Percentiles rank a stretch among this genome's conserved stretches.
phyloP scores from a whole-genome alignment of 2,113 vertebrate genomes.

The Bagarius yarrelli region DNA sequence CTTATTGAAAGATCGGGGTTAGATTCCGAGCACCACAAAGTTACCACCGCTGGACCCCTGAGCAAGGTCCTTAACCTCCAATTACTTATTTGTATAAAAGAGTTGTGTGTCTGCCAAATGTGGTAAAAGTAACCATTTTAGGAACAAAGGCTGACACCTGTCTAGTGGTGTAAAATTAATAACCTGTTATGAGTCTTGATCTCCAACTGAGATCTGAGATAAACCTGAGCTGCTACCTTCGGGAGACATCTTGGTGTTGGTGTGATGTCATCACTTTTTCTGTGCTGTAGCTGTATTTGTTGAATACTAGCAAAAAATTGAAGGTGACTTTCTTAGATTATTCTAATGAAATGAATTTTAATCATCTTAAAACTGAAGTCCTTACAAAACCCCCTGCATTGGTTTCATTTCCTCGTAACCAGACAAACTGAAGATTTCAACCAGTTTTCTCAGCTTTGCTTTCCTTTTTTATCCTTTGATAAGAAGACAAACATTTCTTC shows the following conservation, averaged over 20 bases:
- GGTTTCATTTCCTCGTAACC: constrained; percentile 3
- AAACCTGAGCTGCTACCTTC: neutral
- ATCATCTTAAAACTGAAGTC: neutral
- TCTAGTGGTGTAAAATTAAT: neutral
- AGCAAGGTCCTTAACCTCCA: too few species aligned
- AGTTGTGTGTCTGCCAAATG: too few species aligned
- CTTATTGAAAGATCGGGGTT: too few species aligned
- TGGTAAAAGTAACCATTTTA: too few species aligned
- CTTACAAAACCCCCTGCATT: neutral
- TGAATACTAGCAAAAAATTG: neutral
- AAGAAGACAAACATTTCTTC: constrained; percentile 19
- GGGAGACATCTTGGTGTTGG: neutral
- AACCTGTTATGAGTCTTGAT: neutral
- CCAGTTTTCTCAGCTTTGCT: constrained; percentile 12
- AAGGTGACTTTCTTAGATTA: neutral
- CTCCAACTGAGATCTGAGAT: neutral
- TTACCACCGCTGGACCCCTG: too few species aligned
- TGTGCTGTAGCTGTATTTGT: neutral
- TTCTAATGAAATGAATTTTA: neutral
- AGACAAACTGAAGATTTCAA: constrained; percentile 19
- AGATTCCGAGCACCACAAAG: too few species aligned
- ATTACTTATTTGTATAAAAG: too few species aligned
- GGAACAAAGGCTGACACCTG: neutral
- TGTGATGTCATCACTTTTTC: too few species aligned
- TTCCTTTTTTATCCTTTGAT: neutral